Percentiles rank a stretch among this genome's conserved stretches.
These are phyloP conservation scores for Carterocephalus palaemon DNA, from an alignment of 2,888 invertebrate genomes.

Conservation along the genomic window DNA sequence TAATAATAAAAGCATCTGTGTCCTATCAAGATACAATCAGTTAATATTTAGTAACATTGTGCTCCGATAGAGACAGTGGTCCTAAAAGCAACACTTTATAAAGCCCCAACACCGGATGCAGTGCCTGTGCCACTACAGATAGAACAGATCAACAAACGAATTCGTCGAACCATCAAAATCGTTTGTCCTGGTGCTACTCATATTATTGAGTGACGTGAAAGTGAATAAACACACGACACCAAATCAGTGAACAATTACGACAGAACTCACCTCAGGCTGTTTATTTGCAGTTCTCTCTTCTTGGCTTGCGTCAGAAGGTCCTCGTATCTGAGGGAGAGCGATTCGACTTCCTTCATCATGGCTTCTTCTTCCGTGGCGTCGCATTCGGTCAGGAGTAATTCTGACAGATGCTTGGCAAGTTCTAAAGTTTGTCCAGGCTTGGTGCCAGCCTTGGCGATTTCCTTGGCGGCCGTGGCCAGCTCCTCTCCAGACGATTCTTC, in stretches of 20 bases:
- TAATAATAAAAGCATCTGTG: neutral
- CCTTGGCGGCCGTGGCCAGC: constrained; percentile 81
- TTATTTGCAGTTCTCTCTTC: constrained; percentile 85
- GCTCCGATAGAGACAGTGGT: constrained; percentile 13
- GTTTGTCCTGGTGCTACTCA: constrained; percentile 2
- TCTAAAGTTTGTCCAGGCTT: constrained; percentile 90
- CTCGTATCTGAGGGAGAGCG: constrained; percentile 83
- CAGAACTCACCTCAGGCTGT: constrained; percentile 84
- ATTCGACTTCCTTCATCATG: constrained; percentile 81
- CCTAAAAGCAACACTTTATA: constrained; percentile 26
- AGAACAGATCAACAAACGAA: constrained; percentile 37
- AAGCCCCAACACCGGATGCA: constrained; percentile 64
- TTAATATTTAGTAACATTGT: constrained; percentile 25
- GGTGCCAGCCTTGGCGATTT: constrained; percentile 86
- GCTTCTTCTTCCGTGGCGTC: constrained; percentile 83
- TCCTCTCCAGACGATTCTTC: constrained; percentile 79
- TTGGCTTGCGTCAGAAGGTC: constrained; percentile 84
- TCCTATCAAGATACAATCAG: constrained; percentile 10
- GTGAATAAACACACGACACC: constrained; percentile 16
- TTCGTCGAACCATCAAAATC: constrained; percentile 5
- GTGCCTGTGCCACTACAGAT: constrained; percentile 63
- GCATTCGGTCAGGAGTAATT: constrained; percentile 85
- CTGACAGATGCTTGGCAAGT: constrained; percentile 88
- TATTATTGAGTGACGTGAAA: constrained; percentile 10
- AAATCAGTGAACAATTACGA: neutral